Conservation (phyloP, 30 jellyfish, hydroid and myxozoan species). For the Morbakka virulenta region DNA sequence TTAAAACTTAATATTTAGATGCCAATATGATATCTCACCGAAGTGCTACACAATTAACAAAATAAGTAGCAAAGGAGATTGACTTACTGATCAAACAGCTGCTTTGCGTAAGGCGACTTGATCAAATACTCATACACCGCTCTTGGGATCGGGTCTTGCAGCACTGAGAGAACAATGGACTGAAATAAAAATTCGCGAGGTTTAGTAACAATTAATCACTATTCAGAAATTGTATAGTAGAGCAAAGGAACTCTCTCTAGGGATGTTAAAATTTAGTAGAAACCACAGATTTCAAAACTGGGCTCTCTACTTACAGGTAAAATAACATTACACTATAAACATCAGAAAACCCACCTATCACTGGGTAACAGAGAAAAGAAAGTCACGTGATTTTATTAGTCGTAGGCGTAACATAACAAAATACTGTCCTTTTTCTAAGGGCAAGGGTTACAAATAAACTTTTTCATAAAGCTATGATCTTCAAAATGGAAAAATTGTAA, state of each 20-base stretch:
- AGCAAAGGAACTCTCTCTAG: background rate
- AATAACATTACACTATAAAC: too few species aligned
- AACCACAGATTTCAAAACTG: background rate
- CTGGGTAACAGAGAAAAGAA: too few species aligned
- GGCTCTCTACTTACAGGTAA: too few species aligned
- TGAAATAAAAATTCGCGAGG: background rate
- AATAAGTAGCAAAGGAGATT: conserved; percentile 36
- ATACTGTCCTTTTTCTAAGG: too few species aligned
- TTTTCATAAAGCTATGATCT: too few species aligned
- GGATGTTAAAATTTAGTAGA: background rate
- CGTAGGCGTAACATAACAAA: too few species aligned
- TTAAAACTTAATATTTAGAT: conserved; percentile 57
- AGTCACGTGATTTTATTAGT: too few species aligned
- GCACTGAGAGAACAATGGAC: conserved; percentile 73
- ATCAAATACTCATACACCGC: conserved; percentile 74
- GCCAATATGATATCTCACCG: conserved; percentile 75
- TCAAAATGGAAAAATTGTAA: too few species aligned
- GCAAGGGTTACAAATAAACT: too few species aligned
- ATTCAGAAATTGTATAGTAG: background rate
- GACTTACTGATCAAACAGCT: conserved; percentile 51
- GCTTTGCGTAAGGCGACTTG: conserved; percentile 66
- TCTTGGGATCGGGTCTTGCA: conserved; percentile 89
- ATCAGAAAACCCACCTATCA: too few species aligned
- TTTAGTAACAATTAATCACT: too few species aligned
- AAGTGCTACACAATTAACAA: conserved; percentile 43